phyloP scores from a whole-genome alignment of 37 sponge, comb jelly and placozoan species.

The Spongia lamella region DNA sequence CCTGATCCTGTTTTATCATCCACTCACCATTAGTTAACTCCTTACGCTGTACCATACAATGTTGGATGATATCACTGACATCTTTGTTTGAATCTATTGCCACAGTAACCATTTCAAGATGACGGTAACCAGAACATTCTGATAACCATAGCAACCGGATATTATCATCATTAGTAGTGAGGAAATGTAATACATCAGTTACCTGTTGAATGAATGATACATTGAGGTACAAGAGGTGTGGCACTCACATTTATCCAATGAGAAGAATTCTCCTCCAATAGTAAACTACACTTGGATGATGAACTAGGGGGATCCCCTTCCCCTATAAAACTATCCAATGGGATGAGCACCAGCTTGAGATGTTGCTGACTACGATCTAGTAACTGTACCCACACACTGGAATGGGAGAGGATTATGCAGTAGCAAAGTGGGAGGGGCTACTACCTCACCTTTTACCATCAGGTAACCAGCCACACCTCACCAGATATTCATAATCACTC shows the following conservation, averaged over 20 bases:
- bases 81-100: constrained; percentile 22
- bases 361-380: constrained; percentile 53
- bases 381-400: constrained; percentile 61
- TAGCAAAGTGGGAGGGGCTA: not conserved
- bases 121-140: constrained; percentile 53
- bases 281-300: constrained; percentile 20
- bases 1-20: constrained; percentile 53
- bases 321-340: constrained; percentile 21
- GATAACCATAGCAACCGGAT: constrained; percentile 30
- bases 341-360: constrained; percentile 39
- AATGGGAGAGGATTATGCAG: not conserved
- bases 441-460: constrained; percentile 45
- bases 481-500: constrained; percentile 50
- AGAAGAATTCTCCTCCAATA: constrained; percentile 44
- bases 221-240: not conserved
- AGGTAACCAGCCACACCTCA: constrained; percentile 59
- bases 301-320: constrained; percentile 8
- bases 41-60: no score
- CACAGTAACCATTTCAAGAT: constrained; percentile 46
- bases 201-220: constrained; percentile 17
- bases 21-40: constrained; percentile 56
- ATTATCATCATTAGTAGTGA: constrained; percentile 1
- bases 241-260: constrained; percentile 61
- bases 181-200: constrained; percentile 30
- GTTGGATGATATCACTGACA: not conserved